A percentile compares a stretch with the other conserved stretches of the same genome.
These are phyloP conservation scores for Mellilla xanthometata DNA, from an alignment of 2,888 invertebrate genomes.

Conservation along the genomic window DNA sequence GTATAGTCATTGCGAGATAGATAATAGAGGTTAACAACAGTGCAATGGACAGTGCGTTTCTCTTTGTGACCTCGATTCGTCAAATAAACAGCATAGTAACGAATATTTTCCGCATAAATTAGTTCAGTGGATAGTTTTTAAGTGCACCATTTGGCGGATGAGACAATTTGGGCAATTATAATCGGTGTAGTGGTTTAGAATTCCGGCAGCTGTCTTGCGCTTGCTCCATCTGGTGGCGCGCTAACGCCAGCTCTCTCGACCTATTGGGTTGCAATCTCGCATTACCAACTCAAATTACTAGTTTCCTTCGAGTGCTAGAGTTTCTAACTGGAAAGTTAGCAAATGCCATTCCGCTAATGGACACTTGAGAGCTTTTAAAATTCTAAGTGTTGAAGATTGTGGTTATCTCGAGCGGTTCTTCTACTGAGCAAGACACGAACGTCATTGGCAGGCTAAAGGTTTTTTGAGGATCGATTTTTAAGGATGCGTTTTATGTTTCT, in stretches of 20 bases:
- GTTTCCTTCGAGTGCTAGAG: constrained; percentile 51
- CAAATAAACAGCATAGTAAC: constrained; percentile 11
- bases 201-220: constrained; percentile 57
- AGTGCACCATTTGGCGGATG: constrained; percentile 68
- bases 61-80: constrained; percentile 11
- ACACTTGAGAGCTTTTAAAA: constrained; percentile 29
- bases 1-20: constrained; percentile 34
- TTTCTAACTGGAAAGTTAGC: constrained; percentile 48
- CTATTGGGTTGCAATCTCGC: constrained; percentile 62
- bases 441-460: constrained; percentile 19
- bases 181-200: constrained; percentile 78
- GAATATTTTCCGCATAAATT: constrained; percentile 15
- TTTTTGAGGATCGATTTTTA: constrained; percentile 25
- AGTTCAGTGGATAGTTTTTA: constrained; percentile 1
- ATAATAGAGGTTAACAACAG: constrained; percentile 30
- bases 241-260: constrained; percentile 38
- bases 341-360: constrained; percentile 13
- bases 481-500: constrained; percentile 41
- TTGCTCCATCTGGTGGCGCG: constrained; percentile 60
- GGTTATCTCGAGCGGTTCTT: constrained; percentile 27
- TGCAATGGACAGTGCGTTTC: constrained; percentile 28
- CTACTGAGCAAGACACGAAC: constrained; percentile 4
- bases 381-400: constrained; percentile 27
- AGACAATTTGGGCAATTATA: constrained; percentile 61
- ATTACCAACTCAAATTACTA: constrained; percentile 59